These are phyloP conservation scores for Charaxes varanes DNA, from an alignment of 1,140 invertebrate genomes.

Conservation along the genomic window DNA sequence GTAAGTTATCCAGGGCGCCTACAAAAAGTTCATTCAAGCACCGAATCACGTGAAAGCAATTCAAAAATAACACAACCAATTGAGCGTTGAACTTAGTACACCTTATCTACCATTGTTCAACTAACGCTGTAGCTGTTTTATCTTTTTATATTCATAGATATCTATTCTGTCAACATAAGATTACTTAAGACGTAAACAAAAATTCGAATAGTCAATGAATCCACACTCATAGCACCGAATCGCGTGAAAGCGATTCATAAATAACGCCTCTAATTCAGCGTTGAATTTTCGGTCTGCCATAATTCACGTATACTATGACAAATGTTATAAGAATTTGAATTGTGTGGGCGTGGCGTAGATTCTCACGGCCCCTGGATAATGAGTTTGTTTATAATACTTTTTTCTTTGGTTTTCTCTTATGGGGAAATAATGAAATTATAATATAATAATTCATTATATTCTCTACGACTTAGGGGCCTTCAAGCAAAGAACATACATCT, in stretches of 20 bases:
- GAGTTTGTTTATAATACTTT: slow-evolving; percentile 17
- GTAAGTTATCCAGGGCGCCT: too few species aligned
- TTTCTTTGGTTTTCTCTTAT: slow-evolving; percentile 5
- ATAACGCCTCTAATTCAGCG: slow-evolving; percentile 11
- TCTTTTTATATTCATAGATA: too few species aligned
- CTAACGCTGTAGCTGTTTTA: too few species aligned
- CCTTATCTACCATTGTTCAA: too few species aligned
- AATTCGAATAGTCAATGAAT: too few species aligned
- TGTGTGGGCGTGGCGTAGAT: slow-evolving; percentile 21
- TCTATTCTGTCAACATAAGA: too few species aligned
- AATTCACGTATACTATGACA: slow-evolving; percentile 20
- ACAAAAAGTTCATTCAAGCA: too few species aligned
- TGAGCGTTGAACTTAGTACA: slow-evolving; percentile 14
- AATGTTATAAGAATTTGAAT: slow-evolving; percentile 24
- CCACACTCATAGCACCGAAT: slow-evolving; percentile 9
- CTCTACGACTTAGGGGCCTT: too few species aligned
- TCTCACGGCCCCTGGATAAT: slow-evolving; percentile 21
- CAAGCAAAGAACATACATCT: too few species aligned
- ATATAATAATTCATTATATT: too few species aligned
- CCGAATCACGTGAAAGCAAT: slow-evolving; percentile 10
- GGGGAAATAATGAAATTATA: too few species aligned
- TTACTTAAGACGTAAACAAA: too few species aligned
- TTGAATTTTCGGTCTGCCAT: slow-evolving; percentile 18
- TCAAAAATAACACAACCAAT: slow-evolving; percentile 17
- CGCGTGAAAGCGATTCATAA: slow-evolving; percentile 15